phyloP scores from a whole-genome alignment of 2,797 vertebrate species.

The Nannoperca obscura region DNA sequence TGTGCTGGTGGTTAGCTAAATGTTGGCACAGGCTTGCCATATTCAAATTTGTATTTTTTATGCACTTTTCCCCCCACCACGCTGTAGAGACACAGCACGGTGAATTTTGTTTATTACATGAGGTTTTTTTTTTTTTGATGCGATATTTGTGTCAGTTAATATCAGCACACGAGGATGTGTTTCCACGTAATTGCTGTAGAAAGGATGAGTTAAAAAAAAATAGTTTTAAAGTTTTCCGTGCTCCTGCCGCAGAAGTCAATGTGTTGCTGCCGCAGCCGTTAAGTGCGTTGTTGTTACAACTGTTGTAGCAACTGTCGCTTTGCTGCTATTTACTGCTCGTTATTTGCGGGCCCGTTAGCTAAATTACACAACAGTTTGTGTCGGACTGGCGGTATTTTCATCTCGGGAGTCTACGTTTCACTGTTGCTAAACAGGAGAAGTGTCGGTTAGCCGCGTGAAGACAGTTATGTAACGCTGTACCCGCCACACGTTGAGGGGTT shows the following conservation, averaged over 20 bases:
- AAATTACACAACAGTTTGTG: slow-evolving; percentile 1
- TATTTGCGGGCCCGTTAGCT: slow-evolving; percentile 43
- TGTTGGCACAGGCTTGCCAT: not conserved
- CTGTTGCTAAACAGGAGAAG: slow-evolving; percentile 57
- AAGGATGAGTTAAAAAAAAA: not conserved
- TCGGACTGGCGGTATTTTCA: slow-evolving; percentile 32
- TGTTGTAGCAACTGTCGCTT: slow-evolving; percentile 62
- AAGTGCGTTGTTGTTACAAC: slow-evolving; percentile 53
- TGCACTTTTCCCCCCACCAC: slow-evolving; percentile 37
- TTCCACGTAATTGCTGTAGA: not conserved
- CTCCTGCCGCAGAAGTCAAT: slow-evolving; percentile 1
- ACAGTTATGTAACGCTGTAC: slow-evolving; percentile 72
- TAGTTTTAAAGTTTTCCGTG: slow-evolving; percentile 57
- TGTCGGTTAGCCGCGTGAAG: slow-evolving; percentile 51
- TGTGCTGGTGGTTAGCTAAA: slow-evolving; percentile 10
- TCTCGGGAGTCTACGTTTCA: slow-evolving; percentile 29
- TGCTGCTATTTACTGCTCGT: slow-evolving; percentile 25
- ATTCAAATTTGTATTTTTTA: slow-evolving; percentile 16
- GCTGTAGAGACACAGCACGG: slow-evolving; percentile 6
- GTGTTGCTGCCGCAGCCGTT: slow-evolving; percentile 24
- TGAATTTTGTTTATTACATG: not conserved
- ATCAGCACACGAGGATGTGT: fast-evolving
- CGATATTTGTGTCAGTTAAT: not conserved
- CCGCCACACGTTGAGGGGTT: slow-evolving; percentile 54
- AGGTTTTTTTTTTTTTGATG: not conserved